phyloP scores from a whole-genome alignment of 30 jellyfish, hydroid and myxozoan species.

The Chironex yamaguchii region DNA sequence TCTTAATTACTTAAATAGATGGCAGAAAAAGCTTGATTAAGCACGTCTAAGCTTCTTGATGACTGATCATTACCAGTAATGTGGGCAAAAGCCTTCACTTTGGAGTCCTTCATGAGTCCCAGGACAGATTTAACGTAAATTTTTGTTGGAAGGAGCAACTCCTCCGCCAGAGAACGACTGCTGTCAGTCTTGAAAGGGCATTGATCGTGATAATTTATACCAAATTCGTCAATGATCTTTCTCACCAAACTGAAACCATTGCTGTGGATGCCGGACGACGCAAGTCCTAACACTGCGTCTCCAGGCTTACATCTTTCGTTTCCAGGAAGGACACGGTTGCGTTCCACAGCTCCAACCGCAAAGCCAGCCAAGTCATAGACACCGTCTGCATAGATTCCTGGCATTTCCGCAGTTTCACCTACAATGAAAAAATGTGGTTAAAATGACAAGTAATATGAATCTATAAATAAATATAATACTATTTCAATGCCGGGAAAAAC shows the following conservation, averaged over 20 bases:
- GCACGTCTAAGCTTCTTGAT: too few species aligned
- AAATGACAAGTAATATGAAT: too few species aligned
- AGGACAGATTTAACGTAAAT: constrained; percentile 80
- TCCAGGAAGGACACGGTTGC: constrained; percentile 70
- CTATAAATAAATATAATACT: too few species aligned
- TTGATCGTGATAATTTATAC: constrained; percentile 26
- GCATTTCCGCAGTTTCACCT: constrained; percentile 99
- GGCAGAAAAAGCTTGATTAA: too few species aligned
- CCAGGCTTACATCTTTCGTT: constrained; percentile 66
- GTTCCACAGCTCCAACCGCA: constrained; percentile 95
- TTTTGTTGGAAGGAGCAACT: constrained; percentile 83
- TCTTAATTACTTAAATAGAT: too few species aligned
- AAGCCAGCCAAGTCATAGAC: constrained; percentile 95
- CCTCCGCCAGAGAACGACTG: constrained; percentile 73
- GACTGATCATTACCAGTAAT: constrained; percentile 79
- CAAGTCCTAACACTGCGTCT: constrained; percentile 85
- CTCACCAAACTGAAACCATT: constrained; percentile 95
- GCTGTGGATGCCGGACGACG: constrained; percentile 98
- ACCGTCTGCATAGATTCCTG: constrained; percentile 85
- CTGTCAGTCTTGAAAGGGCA: constrained; percentile 81
- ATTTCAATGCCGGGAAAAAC: too few species aligned
- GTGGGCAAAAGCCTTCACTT: constrained; percentile 90
- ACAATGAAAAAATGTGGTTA: too few species aligned
- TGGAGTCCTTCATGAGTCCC: constrained; percentile 77
- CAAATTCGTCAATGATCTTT: constrained; percentile 67